phyloP scores from a whole-genome alignment of 1,140 invertebrate species.

The Zaprionus taronus region DNA sequence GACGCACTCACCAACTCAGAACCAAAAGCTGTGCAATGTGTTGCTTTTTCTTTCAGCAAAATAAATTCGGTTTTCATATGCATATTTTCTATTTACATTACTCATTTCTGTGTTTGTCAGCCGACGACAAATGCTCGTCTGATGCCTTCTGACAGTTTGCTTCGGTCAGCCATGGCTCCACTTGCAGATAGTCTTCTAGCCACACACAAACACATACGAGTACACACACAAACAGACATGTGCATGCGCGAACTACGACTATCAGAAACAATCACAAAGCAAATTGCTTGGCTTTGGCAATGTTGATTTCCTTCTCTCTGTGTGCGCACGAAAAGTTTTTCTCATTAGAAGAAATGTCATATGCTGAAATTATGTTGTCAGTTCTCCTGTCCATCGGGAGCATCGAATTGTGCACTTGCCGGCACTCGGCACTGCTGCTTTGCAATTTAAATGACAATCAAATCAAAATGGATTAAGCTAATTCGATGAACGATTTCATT shows the following conservation, averaged over 20 bases:
- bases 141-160: conserved; percentile 59
- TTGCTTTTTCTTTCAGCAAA: conserved; percentile 46
- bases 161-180: conserved; percentile 62
- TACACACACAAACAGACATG: conserved; percentile 6
- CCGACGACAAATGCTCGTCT: conserved; percentile 62
- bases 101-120: conserved; percentile 46
- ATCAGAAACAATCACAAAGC: conserved; percentile 62
- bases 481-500: conserved; percentile 5
- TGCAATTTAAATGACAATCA: conserved; percentile 59
- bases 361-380: conserved; percentile 78
- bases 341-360: conserved; percentile 74
- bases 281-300: conserved; percentile 47
- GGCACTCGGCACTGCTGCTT: conserved; percentile 6
- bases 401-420: conserved; percentile 43
- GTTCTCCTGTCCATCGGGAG: conserved; percentile 52
- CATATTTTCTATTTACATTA: conserved; percentile 41
- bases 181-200: conserved; percentile 43
- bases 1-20: conserved; percentile 30
- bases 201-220: conserved; percentile 24
- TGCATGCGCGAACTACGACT: conserved; percentile 22
- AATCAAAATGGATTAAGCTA: conserved; percentile 1
- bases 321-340: conserved; percentile 41
- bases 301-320: conserved; percentile 15
- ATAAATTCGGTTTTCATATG: conserved; percentile 73
- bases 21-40: conserved; percentile 36